Evolutionary conservation across 30 jellyfish, hydroid and myxozoan genomes (phyloP), one percentile per base, ranked within the genome.

Genomic region (Nemopilema nomurai): DNA sequence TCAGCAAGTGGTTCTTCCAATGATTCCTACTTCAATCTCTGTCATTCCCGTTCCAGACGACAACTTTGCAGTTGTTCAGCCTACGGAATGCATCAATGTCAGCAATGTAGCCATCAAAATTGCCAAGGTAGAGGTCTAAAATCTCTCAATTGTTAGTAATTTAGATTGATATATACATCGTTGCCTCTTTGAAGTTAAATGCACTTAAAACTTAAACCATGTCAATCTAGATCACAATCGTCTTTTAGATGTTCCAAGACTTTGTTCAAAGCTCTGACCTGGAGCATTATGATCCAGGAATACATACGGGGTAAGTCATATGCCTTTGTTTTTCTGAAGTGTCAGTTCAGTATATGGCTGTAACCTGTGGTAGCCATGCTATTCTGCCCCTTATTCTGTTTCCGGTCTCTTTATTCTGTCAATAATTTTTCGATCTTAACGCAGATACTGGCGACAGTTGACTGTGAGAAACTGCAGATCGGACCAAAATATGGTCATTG

Each of bases 401-500:
- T 41, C 57, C 13, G 6, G 57, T 41, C 13, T 41, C 79, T 23
- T 22, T 17, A 8, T 20, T 69, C 79, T 17, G 22, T 69, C 8
- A 4, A 21, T 69, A 41, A 41, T 41, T 16, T 49, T 3, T 27
- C 1, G 65, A 16, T 79, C 6, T 82, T 74, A 24, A 25, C 73
- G 3, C 28, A 95, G 99, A 71, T 84, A 62, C 30, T 95, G 99
- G 99, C 85, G 95, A 33, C 97, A 90, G 81, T 76, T 85, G 75
- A 90, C 97, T 13, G 97, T 95, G 23, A 86, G 99, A 41, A 85
- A 96, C 28, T 85, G 94, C 70, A 69, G 82, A 68, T 80, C 96
- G 7, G 90, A 91, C 25, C 91, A 90, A 51, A 84, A 76, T 8
- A 95, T 95, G 99, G 96, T 87, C 62, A 95, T 95, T 16, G 89